Evolutionary conservation across 1,140 invertebrate genomes (phyloP), one percentile per base, ranked within the genome.

Genomic region (Babylonia areolata): DNA sequence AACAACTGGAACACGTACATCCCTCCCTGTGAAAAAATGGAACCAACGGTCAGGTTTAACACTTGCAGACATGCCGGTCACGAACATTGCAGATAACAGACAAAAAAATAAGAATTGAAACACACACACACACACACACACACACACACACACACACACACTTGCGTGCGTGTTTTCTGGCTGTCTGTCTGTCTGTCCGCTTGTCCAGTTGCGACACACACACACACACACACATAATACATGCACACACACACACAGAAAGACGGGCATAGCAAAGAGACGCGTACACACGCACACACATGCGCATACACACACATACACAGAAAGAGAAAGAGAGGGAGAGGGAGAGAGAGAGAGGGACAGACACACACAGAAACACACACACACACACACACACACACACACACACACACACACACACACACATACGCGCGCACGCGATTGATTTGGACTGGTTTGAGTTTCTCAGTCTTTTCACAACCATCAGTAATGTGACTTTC

Each of bases 1-100:
- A 97, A 96, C 84, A 97, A 89, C 94, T 96, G 96, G 92, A 97
- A 96, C 87, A 96, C 95, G 89, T 96, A 97, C 92, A 96, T 96
- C 87, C 96, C 96, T n/a, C 96, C 96, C 96, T 96, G 83, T 31
- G 78, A 86, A 23, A 51, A 77, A 81, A 42, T 6, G 11, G 73
- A 35, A 84, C 35, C 28, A 80, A 80, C 11, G 37, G 28, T 11
- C 28, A 81, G 31, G 40, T 81, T 2, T 20, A 3, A 83, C n/a
- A 15, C 17, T 40, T 42, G 42, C 42, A 23, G 39, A 33, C 35
- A 75, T n/a, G n/a, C 28, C 9, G n/a, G 6, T 9, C 6, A 9
- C n/a, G n/a, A 75, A 75, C 35, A 31, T 11, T 28, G n/a, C n/a
- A 37, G 6, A 75, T 75, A 51, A 11, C 46, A 51, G 46, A 51